These are phyloP conservation scores for Proctacanthus coquilletti DNA, from an alignment of 1,140 invertebrate genomes.

Conservation along the genomic window DNA sequence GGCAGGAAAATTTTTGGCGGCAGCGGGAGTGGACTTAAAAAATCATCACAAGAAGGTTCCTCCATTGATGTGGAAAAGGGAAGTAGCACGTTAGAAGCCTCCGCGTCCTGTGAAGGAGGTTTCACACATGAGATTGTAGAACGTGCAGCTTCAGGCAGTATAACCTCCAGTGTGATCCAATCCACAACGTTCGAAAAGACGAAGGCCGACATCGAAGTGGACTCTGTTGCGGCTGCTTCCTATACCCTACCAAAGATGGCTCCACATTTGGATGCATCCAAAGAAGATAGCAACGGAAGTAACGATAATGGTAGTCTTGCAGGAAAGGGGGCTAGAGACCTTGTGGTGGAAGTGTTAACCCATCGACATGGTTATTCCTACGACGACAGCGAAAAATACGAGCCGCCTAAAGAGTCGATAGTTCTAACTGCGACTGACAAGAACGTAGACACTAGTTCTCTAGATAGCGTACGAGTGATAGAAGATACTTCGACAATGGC, in stretches of 20 bases:
- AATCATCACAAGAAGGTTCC: background rate
- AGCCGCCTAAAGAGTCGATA: too few species aligned
- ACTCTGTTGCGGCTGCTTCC: too few species aligned
- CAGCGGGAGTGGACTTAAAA: constrained; percentile 3
- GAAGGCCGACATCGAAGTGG: too few species aligned
- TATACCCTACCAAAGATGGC: too few species aligned
- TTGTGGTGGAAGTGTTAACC: background rate
- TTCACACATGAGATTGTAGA: too few species aligned
- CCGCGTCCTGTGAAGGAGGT: too few species aligned
- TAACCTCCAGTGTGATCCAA: too few species aligned
- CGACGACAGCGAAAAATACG: background rate
- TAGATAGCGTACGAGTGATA: background rate
- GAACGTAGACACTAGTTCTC: background rate
- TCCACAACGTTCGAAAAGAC: too few species aligned
- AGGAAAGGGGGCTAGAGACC: background rate
- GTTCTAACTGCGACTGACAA: background rate
- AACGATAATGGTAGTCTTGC: background rate
- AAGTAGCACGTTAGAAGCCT: background rate
- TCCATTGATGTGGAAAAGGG: background rate
- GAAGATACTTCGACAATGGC: constrained; percentile 21
- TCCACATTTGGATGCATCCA: too few species aligned
- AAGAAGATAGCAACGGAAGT: background rate
- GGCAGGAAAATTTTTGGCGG: constrained; percentile 17
- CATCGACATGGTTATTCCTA: background rate
- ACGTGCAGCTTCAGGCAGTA: too few species aligned